Percentiles rank a stretch among this genome's conserved stretches.
phyloP scores from a whole-genome alignment of 2,888 invertebrate genomes.

The Chaetoderma sp. region DNA sequence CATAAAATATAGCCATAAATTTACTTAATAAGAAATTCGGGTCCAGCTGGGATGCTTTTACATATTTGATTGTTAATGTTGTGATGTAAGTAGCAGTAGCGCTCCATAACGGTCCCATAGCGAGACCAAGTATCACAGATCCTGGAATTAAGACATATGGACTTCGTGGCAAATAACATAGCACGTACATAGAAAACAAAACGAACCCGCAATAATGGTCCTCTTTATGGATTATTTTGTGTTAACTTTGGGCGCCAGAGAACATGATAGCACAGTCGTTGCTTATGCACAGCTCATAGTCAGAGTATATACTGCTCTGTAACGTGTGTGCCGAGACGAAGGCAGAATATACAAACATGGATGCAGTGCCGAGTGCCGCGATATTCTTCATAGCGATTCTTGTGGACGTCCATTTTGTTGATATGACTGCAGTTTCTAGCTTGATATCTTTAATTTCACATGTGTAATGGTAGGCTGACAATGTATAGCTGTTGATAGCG shows the following conservation, averaged over 20 bases:
- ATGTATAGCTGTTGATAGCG: not conserved
- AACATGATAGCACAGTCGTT: slow-evolving; percentile 62
- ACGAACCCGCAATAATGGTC: slow-evolving; percentile 61
- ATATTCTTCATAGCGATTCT: slow-evolving; percentile 59
- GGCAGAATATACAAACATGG: slow-evolving; percentile 64
- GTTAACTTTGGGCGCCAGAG: slow-evolving; percentile 63
- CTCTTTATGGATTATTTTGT: slow-evolving; percentile 60
- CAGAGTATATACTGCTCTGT: slow-evolving; percentile 61
- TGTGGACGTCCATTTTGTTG: too few species aligned
- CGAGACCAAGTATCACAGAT: slow-evolving; percentile 54
- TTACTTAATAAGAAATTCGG: slow-evolving; percentile 58
- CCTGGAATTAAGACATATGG: slow-evolving; percentile 59
- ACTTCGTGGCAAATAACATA: slow-evolving; percentile 60
- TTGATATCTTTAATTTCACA: too few species aligned
- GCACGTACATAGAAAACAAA: slow-evolving; percentile 58
- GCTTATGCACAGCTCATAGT: slow-evolving; percentile 63
- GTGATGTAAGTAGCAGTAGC: slow-evolving; percentile 65
- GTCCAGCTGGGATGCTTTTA: slow-evolving; percentile 48
- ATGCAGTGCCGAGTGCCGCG: slow-evolving; percentile 57
- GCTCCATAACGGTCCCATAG: slow-evolving; percentile 64
- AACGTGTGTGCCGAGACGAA: slow-evolving; percentile 63
- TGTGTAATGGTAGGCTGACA: not conserved
- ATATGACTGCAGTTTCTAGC: too few species aligned
- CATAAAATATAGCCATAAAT: slow-evolving; percentile 65
- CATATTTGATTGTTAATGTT: slow-evolving; percentile 60